Evolutionary conservation across 2,113 vertebrate genomes (phyloP).

Genomic region (Pollimyrus isidori): DNA sequence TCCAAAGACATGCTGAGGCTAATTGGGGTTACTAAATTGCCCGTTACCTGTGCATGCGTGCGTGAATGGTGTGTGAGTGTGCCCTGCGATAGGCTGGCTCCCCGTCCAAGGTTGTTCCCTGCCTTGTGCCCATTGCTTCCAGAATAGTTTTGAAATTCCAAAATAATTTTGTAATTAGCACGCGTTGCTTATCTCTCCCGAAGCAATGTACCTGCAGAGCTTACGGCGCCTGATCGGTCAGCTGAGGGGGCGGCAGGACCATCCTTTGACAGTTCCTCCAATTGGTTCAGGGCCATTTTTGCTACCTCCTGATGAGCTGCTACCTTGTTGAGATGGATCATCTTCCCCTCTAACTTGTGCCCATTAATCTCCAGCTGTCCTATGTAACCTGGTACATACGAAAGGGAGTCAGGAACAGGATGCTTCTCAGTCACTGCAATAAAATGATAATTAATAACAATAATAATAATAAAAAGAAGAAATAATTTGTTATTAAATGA

Average conservation of each 20-base stretch:
- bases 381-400: slow-evolving; percentile 34
- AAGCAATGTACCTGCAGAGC: background rate
- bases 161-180: background rate
- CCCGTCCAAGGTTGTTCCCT: too few relatives aligned
- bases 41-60: too few relatives aligned
- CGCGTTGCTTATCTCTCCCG: background rate
- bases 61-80: too few relatives aligned
- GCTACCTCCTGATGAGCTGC: slow-evolving; percentile 44
- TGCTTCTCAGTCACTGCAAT: background rate
- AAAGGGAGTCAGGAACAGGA: background rate
- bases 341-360: slow-evolving; percentile 15
- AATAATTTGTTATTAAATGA: background rate
- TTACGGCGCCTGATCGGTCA: background rate
- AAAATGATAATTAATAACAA: background rate
- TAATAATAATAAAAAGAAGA: too few relatives aligned
- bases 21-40: too few relatives aligned
- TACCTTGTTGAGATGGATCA: slow-evolving; percentile 16
- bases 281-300: slow-evolving; percentile 23
- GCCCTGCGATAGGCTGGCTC: too few relatives aligned
- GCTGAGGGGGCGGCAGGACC: background rate
- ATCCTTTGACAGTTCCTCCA: slow-evolving; percentile 11
- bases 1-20: too few relatives aligned
- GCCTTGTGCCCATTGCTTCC: too few relatives aligned
- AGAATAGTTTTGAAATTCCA: too few relatives aligned
- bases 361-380: slow-evolving; percentile 32